These are phyloP conservation scores for Drosophila navojoa DNA, from an alignment of 1,140 invertebrate genomes.

Conservation along the genomic window DNA sequence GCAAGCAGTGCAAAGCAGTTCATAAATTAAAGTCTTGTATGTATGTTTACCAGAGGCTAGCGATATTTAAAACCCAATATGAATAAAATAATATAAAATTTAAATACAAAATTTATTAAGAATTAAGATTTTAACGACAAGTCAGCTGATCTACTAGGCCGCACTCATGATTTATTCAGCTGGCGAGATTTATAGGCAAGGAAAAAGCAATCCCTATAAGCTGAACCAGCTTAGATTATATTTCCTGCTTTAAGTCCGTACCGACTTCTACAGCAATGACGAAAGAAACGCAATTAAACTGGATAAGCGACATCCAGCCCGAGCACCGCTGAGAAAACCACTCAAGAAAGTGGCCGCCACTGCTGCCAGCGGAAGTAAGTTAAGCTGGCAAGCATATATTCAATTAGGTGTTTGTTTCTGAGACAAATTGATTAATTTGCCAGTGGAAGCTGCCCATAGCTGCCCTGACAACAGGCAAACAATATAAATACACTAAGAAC, in stretches of 20 bases:
- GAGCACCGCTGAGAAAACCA: constrained; percentile 62
- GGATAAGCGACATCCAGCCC: constrained; percentile 68
- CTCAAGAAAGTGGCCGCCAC: constrained; percentile 62
- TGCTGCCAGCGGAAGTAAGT: constrained; percentile 67
- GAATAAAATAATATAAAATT: not conserved
- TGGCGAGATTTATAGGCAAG: not conserved
- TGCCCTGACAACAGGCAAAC: constrained; percentile 26
- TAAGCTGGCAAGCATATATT: constrained; percentile 56
- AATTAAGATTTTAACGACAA: not conserved
- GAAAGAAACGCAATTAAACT: constrained; percentile 74
- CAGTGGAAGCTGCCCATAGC: constrained; percentile 17
- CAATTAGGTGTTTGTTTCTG: constrained; percentile 67
- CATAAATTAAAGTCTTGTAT: not conserved
- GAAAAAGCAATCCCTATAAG: constrained; percentile 15
- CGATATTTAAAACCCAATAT: too few relatives aligned
- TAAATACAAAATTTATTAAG: not conserved
- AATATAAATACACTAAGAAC: constrained; percentile 78
- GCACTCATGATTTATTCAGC: not conserved
- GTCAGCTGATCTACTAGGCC: not conserved
- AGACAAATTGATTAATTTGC: constrained; percentile 77
- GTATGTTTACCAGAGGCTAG: too few relatives aligned
- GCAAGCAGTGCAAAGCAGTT: not conserved
- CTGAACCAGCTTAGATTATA: constrained; percentile 14
- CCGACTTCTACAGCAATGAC: constrained; percentile 4
- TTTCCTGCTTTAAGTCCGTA: constrained; percentile 30